Evolutionary conservation across 2,888 invertebrate genomes (phyloP), one percentile per base, ranked within the genome.

Genomic region (Yponomeuta cagnagella): DNA sequence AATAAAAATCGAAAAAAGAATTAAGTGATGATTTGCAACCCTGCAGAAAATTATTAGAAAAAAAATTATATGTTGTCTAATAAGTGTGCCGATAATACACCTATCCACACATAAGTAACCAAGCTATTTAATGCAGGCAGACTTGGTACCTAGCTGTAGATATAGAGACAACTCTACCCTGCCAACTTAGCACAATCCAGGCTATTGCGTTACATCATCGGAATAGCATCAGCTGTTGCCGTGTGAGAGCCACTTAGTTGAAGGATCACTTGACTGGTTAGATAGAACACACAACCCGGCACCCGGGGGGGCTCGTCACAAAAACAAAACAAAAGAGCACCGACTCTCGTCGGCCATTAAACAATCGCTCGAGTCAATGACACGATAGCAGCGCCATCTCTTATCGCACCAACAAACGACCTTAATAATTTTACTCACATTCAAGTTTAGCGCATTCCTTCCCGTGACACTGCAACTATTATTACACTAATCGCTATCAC

Each of bases 371-470:
- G 80, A 89, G 88, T 89, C 89, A 87, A 83, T 87, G 89, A 89
- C 89, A 83, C 82, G 77, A 74, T 76, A 76, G 75, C 82, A 88
- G 82, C 90, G 90, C 89, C 90, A 90, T 90, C 90, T 90, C 74
- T 86, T 82, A 81, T 79, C 79, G 73, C 71, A 66, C 63, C 12
- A 30, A 48, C 37, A 70, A 78, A 76, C 75, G 73, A 79, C 79
- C 79, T 76, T 78, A 77, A 80, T 78, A 79, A 80, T 74, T 75
- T 79, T 85, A 90, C 90, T 89, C 80, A 90, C 90, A 81, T 87
- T 83, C 82, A 84, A 79, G 77, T 74, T 78, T 76, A 76, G 80
- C 12, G 74, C 74, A 79, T 77, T 75, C 75, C 75, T 77, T 79
- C 76, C 78, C 76, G 78, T 76, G 78, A 77, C 77, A 80, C 80